A percentile compares a stretch with the other conserved stretches of the same genome.
phyloP scores from a whole-genome alignment of 2,113 vertebrate species.

The Syrmaticus mikado region DNA sequence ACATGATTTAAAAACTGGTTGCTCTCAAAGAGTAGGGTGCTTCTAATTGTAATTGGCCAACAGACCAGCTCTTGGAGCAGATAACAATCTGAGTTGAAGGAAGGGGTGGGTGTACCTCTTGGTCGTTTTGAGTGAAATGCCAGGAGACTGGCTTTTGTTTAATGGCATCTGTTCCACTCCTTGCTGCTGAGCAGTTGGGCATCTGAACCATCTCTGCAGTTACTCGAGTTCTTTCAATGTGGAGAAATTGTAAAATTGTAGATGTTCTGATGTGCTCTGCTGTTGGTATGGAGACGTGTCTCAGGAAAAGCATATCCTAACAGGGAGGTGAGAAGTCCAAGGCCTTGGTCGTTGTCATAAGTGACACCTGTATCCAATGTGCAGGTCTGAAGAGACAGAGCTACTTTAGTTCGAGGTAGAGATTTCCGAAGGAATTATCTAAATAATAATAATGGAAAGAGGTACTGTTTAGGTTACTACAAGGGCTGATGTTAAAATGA shows the following conservation, averaged over 20 bases:
- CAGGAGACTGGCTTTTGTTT: not conserved
- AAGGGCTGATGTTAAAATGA: not conserved
- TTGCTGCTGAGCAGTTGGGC: not conserved
- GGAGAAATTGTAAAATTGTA: not conserved
- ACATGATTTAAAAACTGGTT: not conserved
- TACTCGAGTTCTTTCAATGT: not conserved
- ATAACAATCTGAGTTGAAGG: not conserved
- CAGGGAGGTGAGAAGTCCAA: not conserved
- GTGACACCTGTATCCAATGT: not conserved
- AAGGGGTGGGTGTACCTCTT: too few relatives aligned
- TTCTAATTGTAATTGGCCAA: not conserved
- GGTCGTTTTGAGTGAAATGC: not conserved
- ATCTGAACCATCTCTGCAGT: not conserved
- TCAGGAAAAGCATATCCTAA: not conserved
- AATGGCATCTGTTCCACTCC: accelerated
- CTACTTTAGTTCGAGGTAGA: not conserved
- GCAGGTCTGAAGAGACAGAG: not conserved
- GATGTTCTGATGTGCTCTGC: not conserved
- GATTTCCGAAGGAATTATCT: not conserved
- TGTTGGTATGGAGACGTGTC: not conserved
- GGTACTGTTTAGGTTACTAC: not conserved
- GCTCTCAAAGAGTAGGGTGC: not conserved
- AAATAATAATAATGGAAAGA: not conserved
- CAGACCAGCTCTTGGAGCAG: not conserved
- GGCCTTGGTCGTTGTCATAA: not conserved